A percentile compares a stretch with the other conserved stretches of the same genome.
phyloP scores from a whole-genome alignment of 2,888 invertebrate species.

The Podabrus alpinus region DNA sequence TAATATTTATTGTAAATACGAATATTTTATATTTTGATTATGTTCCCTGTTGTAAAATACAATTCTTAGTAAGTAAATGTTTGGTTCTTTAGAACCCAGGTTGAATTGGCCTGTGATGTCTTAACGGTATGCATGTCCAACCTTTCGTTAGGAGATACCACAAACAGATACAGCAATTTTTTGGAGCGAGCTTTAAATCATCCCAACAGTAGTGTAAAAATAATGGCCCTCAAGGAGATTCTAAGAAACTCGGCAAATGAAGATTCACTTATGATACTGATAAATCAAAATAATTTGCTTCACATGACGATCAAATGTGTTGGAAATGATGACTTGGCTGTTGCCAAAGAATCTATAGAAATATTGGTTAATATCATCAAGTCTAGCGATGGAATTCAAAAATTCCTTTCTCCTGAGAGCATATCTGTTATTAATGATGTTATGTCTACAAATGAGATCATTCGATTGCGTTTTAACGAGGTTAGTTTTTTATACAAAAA shows the following conservation, averaged over 20 bases:
- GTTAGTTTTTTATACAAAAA: constrained; percentile 39
- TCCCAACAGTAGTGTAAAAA: constrained; percentile 64
- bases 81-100: constrained; percentile 58
- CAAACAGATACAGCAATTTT: constrained; percentile 63
- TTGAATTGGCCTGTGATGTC: constrained; percentile 68
- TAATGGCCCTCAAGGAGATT: constrained; percentile 68
- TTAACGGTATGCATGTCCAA: constrained; percentile 67
- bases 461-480: constrained; percentile 73
- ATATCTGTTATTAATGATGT: constrained; percentile 63
- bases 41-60: background rate
- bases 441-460: constrained; percentile 61
- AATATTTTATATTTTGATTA: no score
- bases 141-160: constrained; percentile 63
- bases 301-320: constrained; percentile 63
- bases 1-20: no score
- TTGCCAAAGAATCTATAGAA: constrained; percentile 64
- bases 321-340: constrained; percentile 62
- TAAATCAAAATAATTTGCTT: constrained; percentile 54
- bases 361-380: constrained; percentile 60
- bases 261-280: constrained; percentile 43
- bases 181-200: constrained; percentile 68
- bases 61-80: background rate
- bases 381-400: constrained; percentile 54
- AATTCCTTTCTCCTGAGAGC: constrained; percentile 61
- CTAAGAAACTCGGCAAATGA: constrained; percentile 44